These are phyloP conservation scores for Sycon ciliatum DNA, from an alignment of 37 sponge, comb jelly and placozoan genomes.

Conservation along the genomic window DNA sequence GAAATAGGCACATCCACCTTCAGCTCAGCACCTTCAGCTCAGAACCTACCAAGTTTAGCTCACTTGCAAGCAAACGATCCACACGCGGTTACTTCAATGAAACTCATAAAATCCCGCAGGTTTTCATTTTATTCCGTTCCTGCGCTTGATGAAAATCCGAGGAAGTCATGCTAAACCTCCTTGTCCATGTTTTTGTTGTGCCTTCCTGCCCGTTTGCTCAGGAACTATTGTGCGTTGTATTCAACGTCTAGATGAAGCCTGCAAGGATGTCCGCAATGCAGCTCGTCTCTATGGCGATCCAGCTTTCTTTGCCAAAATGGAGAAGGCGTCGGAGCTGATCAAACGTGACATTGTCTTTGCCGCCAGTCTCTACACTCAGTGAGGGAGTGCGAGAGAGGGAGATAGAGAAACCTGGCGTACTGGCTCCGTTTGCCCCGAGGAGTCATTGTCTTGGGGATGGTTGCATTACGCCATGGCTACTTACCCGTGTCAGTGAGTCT, in stretches of 20 bases:
- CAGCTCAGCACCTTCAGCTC: no score
- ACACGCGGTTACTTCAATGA: no score
- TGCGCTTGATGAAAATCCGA: neutral
- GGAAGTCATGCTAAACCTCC: neutral
- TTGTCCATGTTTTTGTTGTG: neutral
- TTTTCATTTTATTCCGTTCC: neutral
- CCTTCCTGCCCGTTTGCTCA: no score
- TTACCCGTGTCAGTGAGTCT: no score
- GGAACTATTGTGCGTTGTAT: constrained; percentile 94
- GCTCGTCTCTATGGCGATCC: constrained; percentile 78
- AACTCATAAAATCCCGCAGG: neutral
- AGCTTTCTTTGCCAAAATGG: constrained; percentile 62
- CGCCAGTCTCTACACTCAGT: constrained; percentile 92
- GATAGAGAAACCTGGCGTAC: constrained; percentile 12
- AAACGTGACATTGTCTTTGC: constrained; percentile 96
- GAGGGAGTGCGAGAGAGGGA: neutral
- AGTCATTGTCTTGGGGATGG: no score
- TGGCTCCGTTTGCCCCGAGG: no score
- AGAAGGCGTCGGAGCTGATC: constrained; percentile 58
- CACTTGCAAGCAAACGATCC: no score
- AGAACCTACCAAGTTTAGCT: no score
- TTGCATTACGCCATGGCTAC: no score
- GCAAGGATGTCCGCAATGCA: constrained; percentile 65
- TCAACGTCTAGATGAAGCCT: constrained; percentile 77
- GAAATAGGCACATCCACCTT: no score